Conservation (phyloP, 2,113 vertebrate species). For the Epinephelus moara region DNA sequence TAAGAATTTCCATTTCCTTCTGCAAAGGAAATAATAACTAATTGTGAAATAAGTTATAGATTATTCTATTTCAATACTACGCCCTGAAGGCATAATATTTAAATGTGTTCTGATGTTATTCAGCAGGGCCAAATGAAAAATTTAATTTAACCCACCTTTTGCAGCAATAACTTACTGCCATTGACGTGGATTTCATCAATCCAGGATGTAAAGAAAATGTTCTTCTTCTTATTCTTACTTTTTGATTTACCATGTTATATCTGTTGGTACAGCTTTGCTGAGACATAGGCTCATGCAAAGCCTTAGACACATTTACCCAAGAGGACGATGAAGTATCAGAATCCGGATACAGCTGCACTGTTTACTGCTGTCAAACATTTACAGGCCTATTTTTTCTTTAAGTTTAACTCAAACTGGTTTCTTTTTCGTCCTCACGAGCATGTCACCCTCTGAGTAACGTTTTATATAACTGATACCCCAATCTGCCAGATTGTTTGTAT, state of each 20-base stretch:
- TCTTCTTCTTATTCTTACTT: background rate
- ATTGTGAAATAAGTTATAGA: background rate
- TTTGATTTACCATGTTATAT: background rate
- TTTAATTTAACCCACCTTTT: background rate
- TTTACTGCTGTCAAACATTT: background rate
- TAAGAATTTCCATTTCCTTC: background rate
- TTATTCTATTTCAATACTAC: background rate
- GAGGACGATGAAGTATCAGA: background rate
- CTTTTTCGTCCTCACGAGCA: background rate
- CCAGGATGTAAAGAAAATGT: background rate
- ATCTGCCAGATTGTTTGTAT: slow-evolving; percentile 21
- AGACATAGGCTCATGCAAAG: background rate
- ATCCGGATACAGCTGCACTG: background rate
- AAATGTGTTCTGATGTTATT: background rate
- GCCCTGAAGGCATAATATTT: too few relatives aligned
- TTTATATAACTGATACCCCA: slow-evolving; percentile 26
- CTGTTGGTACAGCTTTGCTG: background rate
- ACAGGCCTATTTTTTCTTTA: background rate
- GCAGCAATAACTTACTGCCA: background rate
- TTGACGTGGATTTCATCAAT: background rate
- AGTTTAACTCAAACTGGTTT: background rate
- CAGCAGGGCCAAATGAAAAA: background rate
- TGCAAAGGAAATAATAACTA: background rate
- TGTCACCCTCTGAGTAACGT: background rate
- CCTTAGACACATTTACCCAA: background rate